Conservation (phyloP, 2,797 vertebrate genomes). For the Streptopelia turtur region DNA sequence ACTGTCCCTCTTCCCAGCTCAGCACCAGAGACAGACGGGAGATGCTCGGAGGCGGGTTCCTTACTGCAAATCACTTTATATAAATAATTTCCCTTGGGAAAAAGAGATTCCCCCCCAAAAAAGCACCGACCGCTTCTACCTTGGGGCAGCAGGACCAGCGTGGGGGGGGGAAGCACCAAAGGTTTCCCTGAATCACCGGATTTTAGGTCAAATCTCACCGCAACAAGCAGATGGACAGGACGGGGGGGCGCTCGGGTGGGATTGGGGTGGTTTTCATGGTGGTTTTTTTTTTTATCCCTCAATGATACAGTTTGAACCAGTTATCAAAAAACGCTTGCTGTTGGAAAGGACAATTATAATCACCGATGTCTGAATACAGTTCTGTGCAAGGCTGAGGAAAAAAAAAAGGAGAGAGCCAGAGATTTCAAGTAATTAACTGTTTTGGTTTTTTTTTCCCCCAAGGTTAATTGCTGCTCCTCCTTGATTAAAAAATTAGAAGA, state of each 20-base stretch:
- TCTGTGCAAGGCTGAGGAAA: conserved; percentile 50
- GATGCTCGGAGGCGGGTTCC: background rate
- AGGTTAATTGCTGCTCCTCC: background rate
- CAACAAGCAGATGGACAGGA: conserved; percentile 70
- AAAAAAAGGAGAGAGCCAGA: conserved; percentile 83
- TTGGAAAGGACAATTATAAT: conserved; percentile 69
- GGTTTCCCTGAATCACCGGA: conserved; percentile 10
- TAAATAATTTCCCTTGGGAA: background rate
- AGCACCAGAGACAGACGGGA: background rate
- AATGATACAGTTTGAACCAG: conserved; percentile 83
- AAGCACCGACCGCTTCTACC: background rate
- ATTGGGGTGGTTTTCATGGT: background rate
- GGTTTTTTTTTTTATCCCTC: conserved; percentile 1
- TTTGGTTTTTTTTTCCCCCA: background rate
- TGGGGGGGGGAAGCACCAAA: background rate
- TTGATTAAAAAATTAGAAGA: background rate
- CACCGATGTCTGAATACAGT: conserved; percentile 84
- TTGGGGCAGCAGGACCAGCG: background rate
- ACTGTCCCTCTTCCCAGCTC: background rate
- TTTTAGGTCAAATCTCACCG: conserved; percentile 63
- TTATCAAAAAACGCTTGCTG: conserved; percentile 90
- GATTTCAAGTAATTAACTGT: conserved; percentile 62
- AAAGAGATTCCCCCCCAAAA: background rate
- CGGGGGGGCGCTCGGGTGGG: background rate
- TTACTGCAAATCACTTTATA: background rate